phyloP scores from a whole-genome alignment of 2,113 vertebrate genomes.

The Uropsilus gracilis region DNA sequence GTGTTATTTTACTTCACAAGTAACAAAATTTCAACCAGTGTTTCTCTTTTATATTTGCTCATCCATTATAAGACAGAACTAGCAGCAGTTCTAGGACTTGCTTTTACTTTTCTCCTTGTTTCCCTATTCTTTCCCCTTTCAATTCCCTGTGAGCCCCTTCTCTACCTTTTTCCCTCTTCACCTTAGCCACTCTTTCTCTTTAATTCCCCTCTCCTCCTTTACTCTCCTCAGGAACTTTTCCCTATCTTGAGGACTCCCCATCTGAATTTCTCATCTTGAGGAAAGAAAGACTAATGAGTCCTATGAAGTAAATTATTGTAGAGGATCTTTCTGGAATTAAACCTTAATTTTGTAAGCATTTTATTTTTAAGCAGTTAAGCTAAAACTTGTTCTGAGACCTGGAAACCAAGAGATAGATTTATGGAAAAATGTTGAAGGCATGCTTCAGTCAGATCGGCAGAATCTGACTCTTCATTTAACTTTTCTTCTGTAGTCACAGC shows the following conservation, averaged over 20 bases:
- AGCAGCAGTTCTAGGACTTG: not conserved
- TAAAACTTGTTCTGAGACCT: not conserved
- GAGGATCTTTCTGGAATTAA: constrained; percentile 27
- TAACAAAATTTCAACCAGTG: no score
- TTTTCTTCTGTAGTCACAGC: no score
- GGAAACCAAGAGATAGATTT: not conserved
- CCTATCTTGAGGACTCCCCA: no score
- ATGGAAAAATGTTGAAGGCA: not conserved
- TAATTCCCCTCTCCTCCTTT: no score
- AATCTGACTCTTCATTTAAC: not conserved
- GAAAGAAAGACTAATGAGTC: not conserved
- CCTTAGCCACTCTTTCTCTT: not conserved
- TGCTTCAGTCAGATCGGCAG: not conserved
- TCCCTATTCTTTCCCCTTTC: not conserved
- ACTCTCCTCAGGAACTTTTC: not conserved
- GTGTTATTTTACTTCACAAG: no score
- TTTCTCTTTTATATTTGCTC: not conserved
- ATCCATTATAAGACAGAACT: not conserved
- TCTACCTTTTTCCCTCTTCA: not conserved
- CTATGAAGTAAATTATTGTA: constrained; percentile 15
- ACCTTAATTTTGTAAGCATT: constrained; percentile 13
- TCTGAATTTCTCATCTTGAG: not conserved
- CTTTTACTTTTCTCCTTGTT: not conserved
- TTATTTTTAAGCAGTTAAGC: constrained; percentile 11
- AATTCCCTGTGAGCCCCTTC: no score